Conservation (phyloP, 2,113 vertebrate species). For the Pipra filicauda region DNA sequence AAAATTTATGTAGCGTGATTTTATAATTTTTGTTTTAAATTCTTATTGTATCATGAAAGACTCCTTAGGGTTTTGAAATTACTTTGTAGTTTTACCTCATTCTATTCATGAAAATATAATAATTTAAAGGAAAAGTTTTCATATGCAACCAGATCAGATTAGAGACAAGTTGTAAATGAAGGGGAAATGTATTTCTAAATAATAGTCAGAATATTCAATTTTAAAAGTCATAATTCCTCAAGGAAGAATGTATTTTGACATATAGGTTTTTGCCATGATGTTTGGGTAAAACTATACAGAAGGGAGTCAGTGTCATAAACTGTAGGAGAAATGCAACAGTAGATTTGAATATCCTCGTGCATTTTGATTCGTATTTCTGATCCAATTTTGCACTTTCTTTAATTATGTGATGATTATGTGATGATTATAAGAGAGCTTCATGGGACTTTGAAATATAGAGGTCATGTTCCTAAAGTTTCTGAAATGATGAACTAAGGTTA, state of each 20-base stretch:
- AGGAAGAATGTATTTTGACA: not conserved
- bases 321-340: not conserved
- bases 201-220: not conserved
- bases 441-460: not conserved
- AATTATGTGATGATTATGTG: not conserved
- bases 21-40: not conserved
- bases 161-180: not conserved
- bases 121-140: not conserved
- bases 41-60: not conserved
- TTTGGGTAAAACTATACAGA: not conserved
- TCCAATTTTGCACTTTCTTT: not conserved
- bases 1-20: not conserved
- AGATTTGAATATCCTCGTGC: not conserved
- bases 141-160: not conserved
- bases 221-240: not conserved
- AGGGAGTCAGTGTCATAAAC: not conserved
- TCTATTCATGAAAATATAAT: not conserved
- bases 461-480: not conserved
- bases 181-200: not conserved
- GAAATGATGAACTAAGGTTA: not conserved
- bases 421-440: not conserved
- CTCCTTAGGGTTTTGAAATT: not conserved
- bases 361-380: not conserved
- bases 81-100: not conserved
- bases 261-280: not conserved